These are phyloP conservation scores for Drosophila athabasca DNA, from an alignment of 1,140 invertebrate genomes.

Conservation along the genomic window DNA sequence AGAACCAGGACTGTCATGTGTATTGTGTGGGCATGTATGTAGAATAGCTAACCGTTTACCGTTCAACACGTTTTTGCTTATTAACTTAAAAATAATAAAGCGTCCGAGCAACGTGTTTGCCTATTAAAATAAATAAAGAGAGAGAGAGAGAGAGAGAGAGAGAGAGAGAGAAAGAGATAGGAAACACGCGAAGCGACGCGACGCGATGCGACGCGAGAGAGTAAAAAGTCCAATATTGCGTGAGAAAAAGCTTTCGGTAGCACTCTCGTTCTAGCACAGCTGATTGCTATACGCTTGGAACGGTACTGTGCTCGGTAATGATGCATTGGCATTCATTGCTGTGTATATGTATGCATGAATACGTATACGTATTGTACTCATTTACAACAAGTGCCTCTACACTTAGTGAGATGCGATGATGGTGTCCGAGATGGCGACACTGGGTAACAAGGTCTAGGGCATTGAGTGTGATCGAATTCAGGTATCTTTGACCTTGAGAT, in stretches of 20 bases:
- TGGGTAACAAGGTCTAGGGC: conserved; percentile 36
- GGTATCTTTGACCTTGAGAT: conserved; percentile 11
- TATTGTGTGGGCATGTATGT: conserved; percentile 3
- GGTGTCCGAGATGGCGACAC: conserved; percentile 40
- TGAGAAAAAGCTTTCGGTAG: conserved; percentile 23
- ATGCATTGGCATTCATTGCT: too few relatives aligned
- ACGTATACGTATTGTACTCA: not conserved
- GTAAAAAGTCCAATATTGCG: conserved; percentile 20
- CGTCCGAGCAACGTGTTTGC: conserved; percentile 68
- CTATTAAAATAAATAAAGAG: conserved; percentile 33
- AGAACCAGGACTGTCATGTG: conserved; percentile 11
- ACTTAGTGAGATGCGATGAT: conserved; percentile 14
- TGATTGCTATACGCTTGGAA: conserved; percentile 26
- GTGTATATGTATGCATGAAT: not conserved
- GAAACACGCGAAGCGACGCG: not conserved
- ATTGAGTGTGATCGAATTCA: conserved; percentile 25
- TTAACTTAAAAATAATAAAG: conserved; percentile 52
- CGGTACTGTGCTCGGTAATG: too few relatives aligned
- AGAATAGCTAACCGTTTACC: conserved; percentile 45
- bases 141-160: conserved; percentile 13
- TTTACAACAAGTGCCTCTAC: conserved; percentile 43
- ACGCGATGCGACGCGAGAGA: not conserved
- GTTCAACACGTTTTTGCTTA: conserved; percentile 69
- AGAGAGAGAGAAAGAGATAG: not conserved
- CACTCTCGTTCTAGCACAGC: conserved; percentile 20